Conservation (phyloP, 2,113 vertebrate genomes). For the Stegastes partitus region DNA sequence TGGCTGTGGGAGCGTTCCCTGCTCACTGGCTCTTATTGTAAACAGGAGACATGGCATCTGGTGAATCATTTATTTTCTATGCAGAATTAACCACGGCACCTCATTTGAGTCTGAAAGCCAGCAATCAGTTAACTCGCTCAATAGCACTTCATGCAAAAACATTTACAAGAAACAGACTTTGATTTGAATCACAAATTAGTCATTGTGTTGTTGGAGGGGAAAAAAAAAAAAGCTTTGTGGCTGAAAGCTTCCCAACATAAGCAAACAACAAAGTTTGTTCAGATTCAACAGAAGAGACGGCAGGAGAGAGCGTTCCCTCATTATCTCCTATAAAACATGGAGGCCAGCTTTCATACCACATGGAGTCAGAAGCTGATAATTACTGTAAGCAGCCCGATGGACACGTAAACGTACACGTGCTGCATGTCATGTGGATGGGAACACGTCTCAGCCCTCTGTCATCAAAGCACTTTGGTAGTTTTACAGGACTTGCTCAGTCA, state of each 20-base stretch:
- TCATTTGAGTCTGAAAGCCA: not conserved
- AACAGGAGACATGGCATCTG: not conserved
- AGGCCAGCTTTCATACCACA: not conserved
- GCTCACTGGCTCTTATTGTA: too few relatives aligned
- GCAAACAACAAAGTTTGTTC: conserved; percentile 16
- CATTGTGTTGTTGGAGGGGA: conserved; percentile 3
- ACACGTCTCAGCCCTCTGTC: not conserved
- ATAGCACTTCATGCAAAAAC: conserved; percentile 6
- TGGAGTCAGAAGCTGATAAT: conserved; percentile 28
- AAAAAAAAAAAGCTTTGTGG: conserved; percentile 13
- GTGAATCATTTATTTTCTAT: not conserved
- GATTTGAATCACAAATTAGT: conserved; percentile 34
- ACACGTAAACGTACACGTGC: not conserved
- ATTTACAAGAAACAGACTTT: not conserved
- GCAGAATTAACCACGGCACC: not conserved
- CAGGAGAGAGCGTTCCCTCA: conserved; percentile 1
- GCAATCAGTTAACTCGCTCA: not conserved
- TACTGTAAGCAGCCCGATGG: not conserved
- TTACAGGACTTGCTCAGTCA: not conserved
- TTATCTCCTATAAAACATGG: conserved; percentile 18
- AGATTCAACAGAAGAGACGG: conserved; percentile 36
- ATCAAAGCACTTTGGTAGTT: conserved; percentile 8
- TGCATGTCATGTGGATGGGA: not conserved
- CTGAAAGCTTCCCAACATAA: conserved; percentile 33
- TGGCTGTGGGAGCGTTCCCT: too few relatives aligned